Evolutionary conservation across 1,140 invertebrate species (phyloP), one percentile per base, ranked within the genome.

Genomic region (Stenopsyche tienmushanensis): DNA sequence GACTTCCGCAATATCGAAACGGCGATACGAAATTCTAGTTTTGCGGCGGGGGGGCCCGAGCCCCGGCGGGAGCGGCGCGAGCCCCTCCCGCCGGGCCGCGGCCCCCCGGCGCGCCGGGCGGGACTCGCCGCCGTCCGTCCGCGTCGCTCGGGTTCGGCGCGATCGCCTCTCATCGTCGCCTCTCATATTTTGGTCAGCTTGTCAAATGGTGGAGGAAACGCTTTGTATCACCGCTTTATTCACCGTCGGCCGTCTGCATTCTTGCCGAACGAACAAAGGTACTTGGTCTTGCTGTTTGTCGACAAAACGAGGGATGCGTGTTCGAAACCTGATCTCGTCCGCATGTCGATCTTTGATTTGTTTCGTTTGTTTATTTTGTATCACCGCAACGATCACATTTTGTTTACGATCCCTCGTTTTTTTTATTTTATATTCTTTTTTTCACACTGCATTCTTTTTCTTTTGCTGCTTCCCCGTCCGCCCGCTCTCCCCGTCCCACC

Each of bases 401-500:
- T 71, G 65, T 66, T 67, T 62, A 58, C 66, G 29, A 55, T 70
- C 65, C 66, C 64, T 50, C 41, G 64, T 67, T 71, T 72, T 64
- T 42, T 69, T 26, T 59, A 25, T 25, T 64, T 53, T 67, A 58
- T 69, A 58, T 72, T 72, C 65, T 75, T 70, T 72, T 63, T 72
- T 74, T 75, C 71, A 75, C 77, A 74, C 75, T 79, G 78, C 79
- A 83, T 82, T 84, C 82, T 81, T 84, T 82, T 83, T 79, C 81
- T 85, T 86, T 84, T 85, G 82, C 83, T 84, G 77, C 83, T 81
- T 80, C 80, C 80, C 76, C 74, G 70, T 72, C 70, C 72, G 72
- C 72, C 57, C 65, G 73, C 72, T 49, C 54, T 34, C 67, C 44
- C 54, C 60, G 53, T 62, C 57, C 72, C 66, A 71, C 72, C 69